phyloP scores from a whole-genome alignment of 2,888 invertebrate species.

The Cephus spinipes region DNA sequence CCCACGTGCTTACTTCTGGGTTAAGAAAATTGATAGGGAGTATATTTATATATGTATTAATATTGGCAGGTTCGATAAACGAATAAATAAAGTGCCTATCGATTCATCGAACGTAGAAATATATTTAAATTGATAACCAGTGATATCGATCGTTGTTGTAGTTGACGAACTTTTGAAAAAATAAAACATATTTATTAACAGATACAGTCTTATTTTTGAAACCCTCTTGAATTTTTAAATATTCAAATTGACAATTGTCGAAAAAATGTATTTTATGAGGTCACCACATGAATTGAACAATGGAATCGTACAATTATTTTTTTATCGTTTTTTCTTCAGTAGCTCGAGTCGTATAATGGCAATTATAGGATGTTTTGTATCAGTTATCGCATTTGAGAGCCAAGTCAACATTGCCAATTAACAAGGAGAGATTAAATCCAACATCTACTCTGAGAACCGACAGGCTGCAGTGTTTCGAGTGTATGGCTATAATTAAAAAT shows the following conservation, averaged over 20 bases:
- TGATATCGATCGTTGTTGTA: neutral
- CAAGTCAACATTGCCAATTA: neutral
- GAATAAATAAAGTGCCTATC: neutral
- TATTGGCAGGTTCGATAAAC: neutral
- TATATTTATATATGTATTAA: neutral
- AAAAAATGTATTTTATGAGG: neutral
- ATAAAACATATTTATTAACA: neutral
- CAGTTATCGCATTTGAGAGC: neutral
- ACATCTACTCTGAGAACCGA: neutral
- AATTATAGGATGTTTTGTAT: neutral
- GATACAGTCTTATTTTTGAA: neutral
- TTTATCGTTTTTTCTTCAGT: neutral
- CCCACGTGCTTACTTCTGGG: no score
- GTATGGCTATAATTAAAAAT: neutral
- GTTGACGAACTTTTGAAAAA: neutral
- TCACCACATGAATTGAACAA: neutral
- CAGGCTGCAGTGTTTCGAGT: neutral
- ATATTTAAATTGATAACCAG: neutral
- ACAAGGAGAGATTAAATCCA: neutral
- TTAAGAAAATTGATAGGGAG: neutral
- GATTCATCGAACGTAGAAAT: neutral
- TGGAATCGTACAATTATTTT: neutral
- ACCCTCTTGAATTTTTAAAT: neutral
- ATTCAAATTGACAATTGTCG: neutral
- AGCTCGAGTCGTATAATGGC: neutral